Percentiles rank a stretch among this genome's conserved stretches.
phyloP scores from a whole-genome alignment of 1,140 invertebrate species.

The Brachionus koreanus region DNA sequence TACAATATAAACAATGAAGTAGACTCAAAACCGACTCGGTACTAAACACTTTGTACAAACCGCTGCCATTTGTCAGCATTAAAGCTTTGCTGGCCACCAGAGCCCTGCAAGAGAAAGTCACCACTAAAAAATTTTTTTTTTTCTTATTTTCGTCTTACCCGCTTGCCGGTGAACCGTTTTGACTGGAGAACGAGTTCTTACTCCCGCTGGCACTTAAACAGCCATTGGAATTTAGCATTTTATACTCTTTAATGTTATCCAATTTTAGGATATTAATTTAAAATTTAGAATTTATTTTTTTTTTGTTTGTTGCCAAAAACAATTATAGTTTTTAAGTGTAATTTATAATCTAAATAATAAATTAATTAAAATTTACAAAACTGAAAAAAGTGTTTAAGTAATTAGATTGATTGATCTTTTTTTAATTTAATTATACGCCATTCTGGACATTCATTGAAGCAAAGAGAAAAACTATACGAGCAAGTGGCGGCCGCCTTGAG shows the following conservation, averaged over 20 bases:
- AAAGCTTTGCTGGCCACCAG: slow-evolving; percentile 28
- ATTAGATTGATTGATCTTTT: slow-evolving; percentile 41
- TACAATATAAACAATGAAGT: slow-evolving; percentile 43
- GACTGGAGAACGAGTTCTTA: neutral
- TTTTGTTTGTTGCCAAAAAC: neutral
- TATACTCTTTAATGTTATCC: slow-evolving; percentile 35
- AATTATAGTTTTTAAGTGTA: slow-evolving; percentile 19
- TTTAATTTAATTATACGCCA: slow-evolving; percentile 37
- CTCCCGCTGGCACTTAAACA: slow-evolving; percentile 9
- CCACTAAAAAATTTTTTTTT: neutral
- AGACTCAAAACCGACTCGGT: slow-evolving; percentile 41
- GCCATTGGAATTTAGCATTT: slow-evolving; percentile 41
- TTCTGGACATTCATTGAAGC: slow-evolving; percentile 26
- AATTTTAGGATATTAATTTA: slow-evolving; percentile 6
- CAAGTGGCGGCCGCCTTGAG: neutral
- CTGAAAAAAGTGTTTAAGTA: neutral
- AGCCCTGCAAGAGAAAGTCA: neutral
- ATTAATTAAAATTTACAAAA: neutral
- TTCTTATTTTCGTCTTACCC: neutral
- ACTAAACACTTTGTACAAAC: slow-evolving; percentile 44
- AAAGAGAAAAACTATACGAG: neutral
- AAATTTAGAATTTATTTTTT: neutral
- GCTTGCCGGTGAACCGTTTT: neutral
- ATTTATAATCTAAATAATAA: slow-evolving; percentile 19
- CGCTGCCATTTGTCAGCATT: slow-evolving; percentile 40